phyloP scores from a whole-genome alignment of 92 coral and sea anemone species.

The Virgularia gustaviana region DNA sequence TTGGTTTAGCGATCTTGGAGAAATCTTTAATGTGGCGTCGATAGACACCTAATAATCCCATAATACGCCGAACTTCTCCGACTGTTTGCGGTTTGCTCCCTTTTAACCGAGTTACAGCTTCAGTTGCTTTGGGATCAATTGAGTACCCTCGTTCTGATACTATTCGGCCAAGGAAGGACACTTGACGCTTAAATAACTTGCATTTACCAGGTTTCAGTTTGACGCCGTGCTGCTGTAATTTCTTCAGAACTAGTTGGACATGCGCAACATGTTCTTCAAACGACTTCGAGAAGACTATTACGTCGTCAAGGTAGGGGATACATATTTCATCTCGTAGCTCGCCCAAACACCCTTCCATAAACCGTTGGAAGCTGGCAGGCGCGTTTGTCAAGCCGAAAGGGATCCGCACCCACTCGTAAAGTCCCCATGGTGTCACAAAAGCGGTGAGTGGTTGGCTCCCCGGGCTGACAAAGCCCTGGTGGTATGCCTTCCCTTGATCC shows the following conservation, averaged over 20 bases:
- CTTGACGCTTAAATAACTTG: constrained; percentile 53
- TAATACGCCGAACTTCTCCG: constrained; percentile 58
- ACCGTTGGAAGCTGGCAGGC: constrained; percentile 63
- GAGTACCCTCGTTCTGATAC: constrained; percentile 60
- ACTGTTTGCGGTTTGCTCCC: constrained; percentile 53
- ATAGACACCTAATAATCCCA: constrained; percentile 63
- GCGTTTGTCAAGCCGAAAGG: constrained; percentile 65
- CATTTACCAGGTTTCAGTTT: constrained; percentile 65
- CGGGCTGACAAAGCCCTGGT: constrained; percentile 59
- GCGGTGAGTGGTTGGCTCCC: constrained; percentile 59
- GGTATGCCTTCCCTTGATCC: constrained; percentile 61
- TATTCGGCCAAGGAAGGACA: constrained; percentile 56
- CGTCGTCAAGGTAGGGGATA: constrained; percentile 60
- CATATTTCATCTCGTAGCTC: constrained; percentile 59
- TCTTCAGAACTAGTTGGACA: constrained; percentile 43
- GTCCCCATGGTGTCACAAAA: constrained; percentile 66
- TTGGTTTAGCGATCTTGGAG: constrained; percentile 58
- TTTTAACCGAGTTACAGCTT: constrained; percentile 43
- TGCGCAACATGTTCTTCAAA: constrained; percentile 58
- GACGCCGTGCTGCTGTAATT: constrained; percentile 50
- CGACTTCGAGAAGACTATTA: constrained; percentile 48
- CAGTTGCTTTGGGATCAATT: constrained; percentile 51
- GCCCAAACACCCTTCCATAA: constrained; percentile 61
- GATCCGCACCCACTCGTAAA: constrained; percentile 61
- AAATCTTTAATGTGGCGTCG: constrained; percentile 58